phyloP scores from a whole-genome alignment of 2,888 invertebrate genomes.

The Crematogaster levior region DNA sequence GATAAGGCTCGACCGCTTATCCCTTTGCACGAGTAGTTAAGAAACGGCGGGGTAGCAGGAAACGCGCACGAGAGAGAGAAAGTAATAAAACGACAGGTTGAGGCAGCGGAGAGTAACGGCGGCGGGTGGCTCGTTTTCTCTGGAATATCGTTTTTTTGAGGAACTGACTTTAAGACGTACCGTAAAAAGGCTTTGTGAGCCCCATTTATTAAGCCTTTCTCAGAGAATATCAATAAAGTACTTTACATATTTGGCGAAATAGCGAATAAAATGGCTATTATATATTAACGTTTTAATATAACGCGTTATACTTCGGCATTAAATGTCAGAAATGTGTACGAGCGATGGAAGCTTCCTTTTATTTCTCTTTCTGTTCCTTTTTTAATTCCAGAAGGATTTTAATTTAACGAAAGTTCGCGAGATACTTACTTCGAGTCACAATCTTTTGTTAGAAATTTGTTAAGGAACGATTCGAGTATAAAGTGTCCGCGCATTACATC shows the following conservation, averaged over 20 bases:
- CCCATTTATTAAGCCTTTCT: constrained; percentile 18
- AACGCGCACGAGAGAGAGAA: neutral
- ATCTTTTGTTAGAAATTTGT: constrained; percentile 31
- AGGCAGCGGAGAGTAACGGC: constrained; percentile 28
- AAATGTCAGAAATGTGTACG: neutral
- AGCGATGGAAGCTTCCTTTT: neutral
- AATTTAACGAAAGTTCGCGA: constrained; percentile 12
- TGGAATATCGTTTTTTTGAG: constrained; percentile 36
- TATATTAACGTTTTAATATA: constrained; percentile 19
- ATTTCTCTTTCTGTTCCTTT: neutral
- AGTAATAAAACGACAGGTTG: constrained; percentile 34
- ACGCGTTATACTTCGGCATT: neutral
- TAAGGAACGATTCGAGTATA: constrained; percentile 6
- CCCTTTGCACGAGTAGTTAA: constrained; percentile 41
- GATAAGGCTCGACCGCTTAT: constrained; percentile 47
- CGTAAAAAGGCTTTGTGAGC: constrained; percentile 14
- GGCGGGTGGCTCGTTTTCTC: constrained; percentile 16
- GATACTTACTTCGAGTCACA: neutral
- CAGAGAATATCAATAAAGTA: neutral
- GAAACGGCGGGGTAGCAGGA: neutral
- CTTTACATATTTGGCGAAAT: constrained; percentile 22
- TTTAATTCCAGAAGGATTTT: neutral
- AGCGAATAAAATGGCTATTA: constrained; percentile 31
- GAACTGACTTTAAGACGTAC: neutral
- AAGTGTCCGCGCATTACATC: constrained; percentile 12